Conservation (phyloP, 1,140 invertebrate species). For the Ips typographus region DNA sequence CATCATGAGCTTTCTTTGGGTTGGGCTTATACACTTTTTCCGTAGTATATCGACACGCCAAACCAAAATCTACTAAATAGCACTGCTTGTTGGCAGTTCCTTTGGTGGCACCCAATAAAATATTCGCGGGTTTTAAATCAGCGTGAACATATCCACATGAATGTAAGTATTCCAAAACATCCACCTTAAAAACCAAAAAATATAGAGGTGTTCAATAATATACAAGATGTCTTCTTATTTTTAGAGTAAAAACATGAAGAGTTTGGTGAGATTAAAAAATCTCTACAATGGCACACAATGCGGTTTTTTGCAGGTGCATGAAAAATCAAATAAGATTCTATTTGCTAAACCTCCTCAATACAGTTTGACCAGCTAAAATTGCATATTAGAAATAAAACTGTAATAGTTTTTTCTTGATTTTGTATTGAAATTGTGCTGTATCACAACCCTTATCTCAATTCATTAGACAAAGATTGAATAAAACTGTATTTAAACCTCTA, state of each 20-base stretch:
- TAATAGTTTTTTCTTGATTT: too few species aligned
- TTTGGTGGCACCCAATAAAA: constrained; percentile 60
- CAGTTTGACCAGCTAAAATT: too few species aligned
- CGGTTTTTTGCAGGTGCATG: too few species aligned
- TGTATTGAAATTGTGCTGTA: too few species aligned
- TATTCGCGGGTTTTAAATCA: constrained; percentile 91
- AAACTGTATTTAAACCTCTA: too few species aligned
- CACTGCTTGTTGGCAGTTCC: constrained; percentile 65
- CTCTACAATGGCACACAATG: too few species aligned
- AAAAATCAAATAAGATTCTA: too few species aligned
- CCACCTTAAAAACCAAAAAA: constrained; percentile 60
- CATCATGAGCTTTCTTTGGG: constrained; percentile 90
- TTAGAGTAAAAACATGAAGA: constrained; percentile 33
- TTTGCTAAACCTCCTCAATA: too few species aligned
- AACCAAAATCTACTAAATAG: constrained; percentile 92
- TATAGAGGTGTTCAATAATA: constrained; percentile 5
- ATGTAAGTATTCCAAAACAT: constrained; percentile 88
- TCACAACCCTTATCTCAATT: too few species aligned
- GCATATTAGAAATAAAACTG: too few species aligned
- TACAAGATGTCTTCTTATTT: constrained; percentile 85
- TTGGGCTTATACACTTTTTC: constrained; percentile 81
- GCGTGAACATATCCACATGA: constrained; percentile 83
- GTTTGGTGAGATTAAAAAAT: too few species aligned
- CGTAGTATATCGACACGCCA: constrained; percentile 75
- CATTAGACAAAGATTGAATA: too few species aligned